Conservation (phyloP, 23 tunicate genomes). For the Halocynthia roretzi region DNA sequence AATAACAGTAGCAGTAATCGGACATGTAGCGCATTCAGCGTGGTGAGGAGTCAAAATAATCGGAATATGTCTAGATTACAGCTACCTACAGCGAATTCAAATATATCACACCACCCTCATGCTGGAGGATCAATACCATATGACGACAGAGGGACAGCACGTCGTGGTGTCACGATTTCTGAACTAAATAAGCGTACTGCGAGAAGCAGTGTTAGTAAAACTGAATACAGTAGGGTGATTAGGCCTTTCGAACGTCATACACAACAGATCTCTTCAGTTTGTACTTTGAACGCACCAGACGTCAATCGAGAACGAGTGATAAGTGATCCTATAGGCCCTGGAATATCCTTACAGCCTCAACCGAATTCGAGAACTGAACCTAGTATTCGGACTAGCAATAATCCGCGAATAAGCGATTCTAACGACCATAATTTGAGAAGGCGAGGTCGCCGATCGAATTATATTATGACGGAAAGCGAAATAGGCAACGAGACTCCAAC, state of each 20-base stretch:
- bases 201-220: not conserved
- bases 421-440: not conserved
- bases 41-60: not conserved
- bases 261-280: not conserved
- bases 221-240: not conserved
- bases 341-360: not conserved
- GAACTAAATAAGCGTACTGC: conserved; percentile 3
- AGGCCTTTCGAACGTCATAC: not conserved
- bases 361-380: not conserved
- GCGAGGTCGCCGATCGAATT: not conserved
- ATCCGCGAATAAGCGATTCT: not conserved
- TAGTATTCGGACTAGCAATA: not conserved
- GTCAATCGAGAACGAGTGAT: not conserved
- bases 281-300: not conserved
- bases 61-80: not conserved
- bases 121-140: not conserved
- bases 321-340: conserved; percentile 20
- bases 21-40: conserved; percentile 10
- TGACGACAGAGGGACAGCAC: not conserved
- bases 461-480: conserved; percentile 5
- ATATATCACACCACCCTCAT: conserved; percentile 9
- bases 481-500: not conserved
- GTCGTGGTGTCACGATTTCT: not conserved
- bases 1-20: not conserved
- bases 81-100: conserved; percentile 7